These are phyloP conservation scores for Latrodectus hesperus DNA, from an alignment of 2,888 invertebrate species.

Conservation along the genomic window DNA sequence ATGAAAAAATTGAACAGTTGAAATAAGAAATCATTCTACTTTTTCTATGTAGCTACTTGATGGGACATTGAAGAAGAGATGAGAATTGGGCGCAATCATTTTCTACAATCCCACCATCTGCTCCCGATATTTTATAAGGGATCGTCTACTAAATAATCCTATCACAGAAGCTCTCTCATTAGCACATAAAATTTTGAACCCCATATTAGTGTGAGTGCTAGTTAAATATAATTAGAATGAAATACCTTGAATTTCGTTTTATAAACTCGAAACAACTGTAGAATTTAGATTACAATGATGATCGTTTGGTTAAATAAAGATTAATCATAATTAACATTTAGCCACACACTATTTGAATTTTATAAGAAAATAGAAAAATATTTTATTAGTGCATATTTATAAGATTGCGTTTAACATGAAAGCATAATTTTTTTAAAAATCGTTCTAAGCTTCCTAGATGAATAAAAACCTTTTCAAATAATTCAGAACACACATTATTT, in stretches of 20 bases:
- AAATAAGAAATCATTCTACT: slow-evolving; percentile 45
- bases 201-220: neutral
- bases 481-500: too few species aligned
- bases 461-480: too few species aligned
- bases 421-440: neutral
- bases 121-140: slow-evolving; percentile 37
- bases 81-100: slow-evolving; percentile 54
- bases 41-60: slow-evolving; percentile 42
- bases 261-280: too few species aligned
- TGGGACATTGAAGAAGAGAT: slow-evolving; percentile 36
- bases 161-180: too few species aligned
- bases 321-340: neutral
- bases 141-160: slow-evolving; percentile 34
- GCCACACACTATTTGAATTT: too few species aligned
- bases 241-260: too few species aligned
- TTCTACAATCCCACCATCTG: slow-evolving; percentile 54
- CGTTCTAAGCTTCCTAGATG: too few species aligned
- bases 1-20: slow-evolving; percentile 42
- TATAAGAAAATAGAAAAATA: too few species aligned
- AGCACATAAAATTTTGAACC: neutral
- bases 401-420: neutral
- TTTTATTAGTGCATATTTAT: too few species aligned
- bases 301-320: neutral
- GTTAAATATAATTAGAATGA: too few species aligned
- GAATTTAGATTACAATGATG: neutral